Evolutionary conservation across 2,113 vertebrate genomes (phyloP).

Genomic region (Dicrurus megarhynchus): DNA sequence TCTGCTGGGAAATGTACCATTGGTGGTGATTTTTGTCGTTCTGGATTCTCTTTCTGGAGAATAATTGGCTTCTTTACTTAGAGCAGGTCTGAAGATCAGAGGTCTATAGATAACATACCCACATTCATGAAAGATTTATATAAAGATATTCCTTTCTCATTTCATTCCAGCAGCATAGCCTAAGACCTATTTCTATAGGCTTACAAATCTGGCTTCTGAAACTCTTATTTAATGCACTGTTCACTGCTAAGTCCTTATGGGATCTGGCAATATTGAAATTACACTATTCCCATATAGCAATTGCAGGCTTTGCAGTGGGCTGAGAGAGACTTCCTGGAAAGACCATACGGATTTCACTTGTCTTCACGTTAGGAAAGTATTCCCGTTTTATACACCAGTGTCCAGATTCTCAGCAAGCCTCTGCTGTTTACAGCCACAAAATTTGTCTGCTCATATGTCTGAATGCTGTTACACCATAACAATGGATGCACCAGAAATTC

Average conservation of each 20-base stretch:
- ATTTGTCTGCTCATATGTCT: constrained; percentile 53
- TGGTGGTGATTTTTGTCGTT: constrained; percentile 47
- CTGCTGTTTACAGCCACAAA: constrained; percentile 46
- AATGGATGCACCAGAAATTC: constrained; percentile 14
- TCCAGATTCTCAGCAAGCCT: constrained; percentile 49
- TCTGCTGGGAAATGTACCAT: background rate
- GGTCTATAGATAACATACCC: background rate
- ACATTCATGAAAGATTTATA: constrained; percentile 71
- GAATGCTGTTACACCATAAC: background rate
- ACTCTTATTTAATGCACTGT: background rate
- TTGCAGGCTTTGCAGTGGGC: constrained; percentile 12
- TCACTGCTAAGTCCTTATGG: constrained; percentile 41
- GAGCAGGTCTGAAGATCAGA: constrained; percentile 54
- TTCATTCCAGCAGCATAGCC: constrained; percentile 44
- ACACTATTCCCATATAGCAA: background rate
- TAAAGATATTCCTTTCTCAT: constrained; percentile 60
- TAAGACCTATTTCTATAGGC: constrained; percentile 57
- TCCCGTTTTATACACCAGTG: background rate
- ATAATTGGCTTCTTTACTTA: constrained; percentile 59
- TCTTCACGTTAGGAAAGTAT: constrained; percentile 18
- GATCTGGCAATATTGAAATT: constrained; percentile 7
- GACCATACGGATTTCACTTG: background rate
- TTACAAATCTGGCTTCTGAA: constrained; percentile 52
- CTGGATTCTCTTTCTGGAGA: background rate
- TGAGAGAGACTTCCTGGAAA: background rate